Percentiles rank a stretch among this genome's conserved stretches.
Conservation (phyloP, 2,888 invertebrate species). For the Anodontia alba region DNA sequence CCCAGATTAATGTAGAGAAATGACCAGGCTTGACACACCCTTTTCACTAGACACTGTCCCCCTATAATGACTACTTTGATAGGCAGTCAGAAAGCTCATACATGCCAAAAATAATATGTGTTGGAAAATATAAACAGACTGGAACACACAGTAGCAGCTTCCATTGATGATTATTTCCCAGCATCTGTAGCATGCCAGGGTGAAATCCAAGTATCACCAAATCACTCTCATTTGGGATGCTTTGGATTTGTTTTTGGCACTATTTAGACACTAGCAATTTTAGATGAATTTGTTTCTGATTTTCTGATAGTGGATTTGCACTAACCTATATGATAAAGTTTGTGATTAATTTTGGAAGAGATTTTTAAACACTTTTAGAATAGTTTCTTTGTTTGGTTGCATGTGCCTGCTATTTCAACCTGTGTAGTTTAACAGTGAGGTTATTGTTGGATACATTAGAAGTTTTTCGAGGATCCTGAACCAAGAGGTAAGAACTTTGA, state of each 20-base stretch:
- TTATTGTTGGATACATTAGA: background rate
- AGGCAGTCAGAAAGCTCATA: background rate
- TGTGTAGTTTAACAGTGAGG: background rate
- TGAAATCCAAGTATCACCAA: background rate
- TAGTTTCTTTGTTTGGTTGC: background rate
- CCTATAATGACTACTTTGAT: conserved; percentile 4
- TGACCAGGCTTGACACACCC: too few species aligned
- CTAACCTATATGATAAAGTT: background rate
- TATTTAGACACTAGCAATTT: conserved; percentile 13
- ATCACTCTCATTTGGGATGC: conserved; percentile 17
- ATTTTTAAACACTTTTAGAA: background rate
- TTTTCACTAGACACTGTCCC: too few species aligned
- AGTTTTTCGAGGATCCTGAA: too few species aligned
- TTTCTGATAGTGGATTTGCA: background rate
- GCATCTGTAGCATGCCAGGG: conserved; percentile 14
- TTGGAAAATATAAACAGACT: conserved; percentile 17
- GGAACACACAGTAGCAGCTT: conserved; percentile 13
- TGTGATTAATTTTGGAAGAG: background rate
- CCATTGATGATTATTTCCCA: conserved; percentile 2
- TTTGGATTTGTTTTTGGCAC: conserved; percentile 12
- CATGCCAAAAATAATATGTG: conserved; percentile 17
- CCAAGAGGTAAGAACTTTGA: too few species aligned
- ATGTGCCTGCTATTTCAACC: background rate
- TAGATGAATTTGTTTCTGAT: conserved; percentile 18
- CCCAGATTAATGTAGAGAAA: too few species aligned